A percentile compares a stretch with the other conserved stretches of the same genome.
Evolutionary conservation across 2,113 vertebrate genomes (phyloP).

Genomic region (Pelvicachromis taeniatus): DNA sequence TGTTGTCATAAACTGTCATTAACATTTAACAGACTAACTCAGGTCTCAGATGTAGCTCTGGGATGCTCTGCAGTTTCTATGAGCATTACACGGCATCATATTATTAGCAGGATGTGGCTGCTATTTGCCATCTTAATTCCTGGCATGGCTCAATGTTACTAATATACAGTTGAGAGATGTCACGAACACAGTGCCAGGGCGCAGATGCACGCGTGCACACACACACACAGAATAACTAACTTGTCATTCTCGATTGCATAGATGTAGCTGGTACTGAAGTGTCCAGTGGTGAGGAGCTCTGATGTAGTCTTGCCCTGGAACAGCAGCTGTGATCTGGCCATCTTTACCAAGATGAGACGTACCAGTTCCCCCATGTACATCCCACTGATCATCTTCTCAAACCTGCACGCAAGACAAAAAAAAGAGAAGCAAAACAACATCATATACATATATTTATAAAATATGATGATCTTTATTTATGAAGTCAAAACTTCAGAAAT

Average conservation of each 20-base stretch:
- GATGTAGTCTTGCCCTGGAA: conserved; percentile 82
- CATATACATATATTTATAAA: background rate
- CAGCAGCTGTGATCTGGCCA: conserved; percentile 85
- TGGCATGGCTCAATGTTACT: background rate
- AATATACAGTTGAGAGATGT: background rate
- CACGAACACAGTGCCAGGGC: background rate
- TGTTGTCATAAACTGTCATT: background rate
- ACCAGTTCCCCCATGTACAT: conserved; percentile 98
- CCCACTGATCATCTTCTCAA: conserved; percentile 99
- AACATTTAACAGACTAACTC: background rate
- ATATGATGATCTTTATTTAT: background rate
- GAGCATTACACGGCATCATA: background rate
- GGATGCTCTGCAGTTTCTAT: accelerated
- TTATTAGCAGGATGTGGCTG: too few species aligned
- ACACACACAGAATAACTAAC: conserved; percentile 40
- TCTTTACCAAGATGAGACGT: conserved; percentile 91
- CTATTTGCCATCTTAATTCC: background rate
- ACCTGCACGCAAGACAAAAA: conserved; percentile 69
- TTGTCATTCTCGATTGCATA: conserved; percentile 84
- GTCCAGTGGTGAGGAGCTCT: conserved; percentile 78
- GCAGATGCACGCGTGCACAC: background rate
- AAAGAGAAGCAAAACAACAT: background rate
- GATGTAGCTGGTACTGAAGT: conserved; percentile 84
- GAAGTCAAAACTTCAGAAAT: background rate
- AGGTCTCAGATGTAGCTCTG: background rate